phyloP scores from a whole-genome alignment of 2,113 vertebrate species.

The Aplodontia rufa region DNA sequence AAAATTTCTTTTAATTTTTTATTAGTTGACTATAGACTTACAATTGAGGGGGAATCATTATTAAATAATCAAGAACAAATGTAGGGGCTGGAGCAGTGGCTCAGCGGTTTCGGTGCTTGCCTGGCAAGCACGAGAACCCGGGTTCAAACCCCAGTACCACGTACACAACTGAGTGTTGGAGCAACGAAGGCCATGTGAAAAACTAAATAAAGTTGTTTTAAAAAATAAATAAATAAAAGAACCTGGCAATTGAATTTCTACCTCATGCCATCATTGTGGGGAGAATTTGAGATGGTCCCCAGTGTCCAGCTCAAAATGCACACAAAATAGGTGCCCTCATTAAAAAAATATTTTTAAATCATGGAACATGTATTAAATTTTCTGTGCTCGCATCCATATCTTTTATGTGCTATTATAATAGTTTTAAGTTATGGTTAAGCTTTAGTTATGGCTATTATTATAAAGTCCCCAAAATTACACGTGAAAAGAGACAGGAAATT shows the following conservation, averaged over 20 bases:
- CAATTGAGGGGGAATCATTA: too few relatives aligned
- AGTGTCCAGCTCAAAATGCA: neutral
- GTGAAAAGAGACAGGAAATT: neutral
- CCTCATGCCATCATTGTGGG: neutral
- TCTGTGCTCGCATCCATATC: neutral
- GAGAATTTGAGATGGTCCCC: neutral
- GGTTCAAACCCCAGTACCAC: too few relatives aligned
- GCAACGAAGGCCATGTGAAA: too few relatives aligned
- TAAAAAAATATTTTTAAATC: neutral
- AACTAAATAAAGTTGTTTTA: too few relatives aligned
- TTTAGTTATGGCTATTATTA: neutral
- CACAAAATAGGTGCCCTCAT: neutral
- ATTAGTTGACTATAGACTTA: too few relatives aligned
- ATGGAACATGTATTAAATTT: neutral
- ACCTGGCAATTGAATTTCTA: neutral
- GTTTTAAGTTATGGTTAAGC: neutral
- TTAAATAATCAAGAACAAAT: too few relatives aligned
- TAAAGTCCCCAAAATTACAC: neutral
- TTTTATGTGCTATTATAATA: neutral
- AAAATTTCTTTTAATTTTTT: too few relatives aligned
- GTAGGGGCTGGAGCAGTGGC: too few relatives aligned
- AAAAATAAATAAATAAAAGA: too few relatives aligned
- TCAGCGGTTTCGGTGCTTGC: too few relatives aligned
- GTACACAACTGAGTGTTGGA: too few relatives aligned
- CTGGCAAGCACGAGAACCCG: too few relatives aligned